Evolutionary conservation across 2,888 invertebrate genomes (phyloP).

Genomic region (Pachymerium ferrugineum): DNA sequence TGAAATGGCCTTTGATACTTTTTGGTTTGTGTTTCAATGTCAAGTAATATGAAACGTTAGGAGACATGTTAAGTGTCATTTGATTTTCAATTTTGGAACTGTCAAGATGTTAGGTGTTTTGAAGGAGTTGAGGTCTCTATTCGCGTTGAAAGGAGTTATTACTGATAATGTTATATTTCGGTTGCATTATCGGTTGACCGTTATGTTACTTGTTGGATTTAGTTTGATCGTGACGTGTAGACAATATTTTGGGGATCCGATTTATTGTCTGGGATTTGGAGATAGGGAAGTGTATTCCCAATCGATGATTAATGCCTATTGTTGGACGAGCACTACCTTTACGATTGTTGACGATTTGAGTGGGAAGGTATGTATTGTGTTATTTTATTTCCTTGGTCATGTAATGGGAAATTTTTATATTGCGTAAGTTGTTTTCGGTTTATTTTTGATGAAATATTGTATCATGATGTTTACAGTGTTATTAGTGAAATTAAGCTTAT

Average conservation of each 20-base stretch:
- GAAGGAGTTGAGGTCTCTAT: constrained; percentile 35
- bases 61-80: no score
- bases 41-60: no score
- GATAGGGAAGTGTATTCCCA: constrained; percentile 10
- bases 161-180: constrained; percentile 39
- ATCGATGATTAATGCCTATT: neutral
- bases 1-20: no score
- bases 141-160: neutral
- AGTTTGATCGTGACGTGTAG: constrained; percentile 37
- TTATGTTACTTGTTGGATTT: constrained; percentile 36
- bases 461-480: no score
- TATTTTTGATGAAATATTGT: no score
- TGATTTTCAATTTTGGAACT: neutral
- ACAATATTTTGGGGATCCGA: constrained; percentile 36
- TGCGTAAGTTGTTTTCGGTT: no score
- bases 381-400: neutral
- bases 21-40: no score
- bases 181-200: constrained; percentile 39
- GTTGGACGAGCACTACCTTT: neutral
- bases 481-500: no score
- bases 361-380: neutral
- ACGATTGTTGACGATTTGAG: neutral
- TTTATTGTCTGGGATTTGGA: neutral
- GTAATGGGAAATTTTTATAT: no score
- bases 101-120: constrained; percentile 33